These are phyloP conservation scores for Ptychadena robeensis DNA, from an alignment of 2,797 vertebrate species.

Conservation along the genomic window DNA sequence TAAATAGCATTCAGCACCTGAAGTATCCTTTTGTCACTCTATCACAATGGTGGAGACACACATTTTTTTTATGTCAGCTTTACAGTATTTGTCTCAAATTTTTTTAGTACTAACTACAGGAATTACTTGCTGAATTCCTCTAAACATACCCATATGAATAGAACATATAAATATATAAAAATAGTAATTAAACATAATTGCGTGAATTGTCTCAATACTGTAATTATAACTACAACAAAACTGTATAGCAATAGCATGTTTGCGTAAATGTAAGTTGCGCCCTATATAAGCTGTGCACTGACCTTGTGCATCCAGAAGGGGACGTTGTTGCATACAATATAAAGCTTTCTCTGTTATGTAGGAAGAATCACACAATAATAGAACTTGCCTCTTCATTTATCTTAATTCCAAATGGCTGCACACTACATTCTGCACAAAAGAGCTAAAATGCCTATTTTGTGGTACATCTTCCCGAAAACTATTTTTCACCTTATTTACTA, in stretches of 20 bases:
- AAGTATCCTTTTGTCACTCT: no score
- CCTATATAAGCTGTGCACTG: not conserved
- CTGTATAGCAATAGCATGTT: not conserved
- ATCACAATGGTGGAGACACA: not conserved
- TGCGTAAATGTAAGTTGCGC: not conserved
- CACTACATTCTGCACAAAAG: not conserved
- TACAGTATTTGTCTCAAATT: not conserved
- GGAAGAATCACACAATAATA: not conserved
- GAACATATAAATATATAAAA: not conserved
- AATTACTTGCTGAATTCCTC: not conserved
- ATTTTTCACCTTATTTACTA: no score
- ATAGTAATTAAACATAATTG: not conserved
- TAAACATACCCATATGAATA: not conserved
- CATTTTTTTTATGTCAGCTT: not conserved
- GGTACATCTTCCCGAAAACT: not conserved
- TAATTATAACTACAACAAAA: not conserved
- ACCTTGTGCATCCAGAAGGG: slow-evolving; percentile 24
- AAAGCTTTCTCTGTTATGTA: not conserved
- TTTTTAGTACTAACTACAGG: not conserved
- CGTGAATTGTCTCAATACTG: not conserved
- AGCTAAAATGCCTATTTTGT: not conserved
- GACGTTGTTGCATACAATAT: slow-evolving; percentile 15
- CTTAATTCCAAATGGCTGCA: not conserved
- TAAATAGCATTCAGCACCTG: not conserved
- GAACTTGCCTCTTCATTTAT: no score